Conservation (phyloP, 2,797 vertebrate species). For the Chaetophractus vellerosus region DNA sequence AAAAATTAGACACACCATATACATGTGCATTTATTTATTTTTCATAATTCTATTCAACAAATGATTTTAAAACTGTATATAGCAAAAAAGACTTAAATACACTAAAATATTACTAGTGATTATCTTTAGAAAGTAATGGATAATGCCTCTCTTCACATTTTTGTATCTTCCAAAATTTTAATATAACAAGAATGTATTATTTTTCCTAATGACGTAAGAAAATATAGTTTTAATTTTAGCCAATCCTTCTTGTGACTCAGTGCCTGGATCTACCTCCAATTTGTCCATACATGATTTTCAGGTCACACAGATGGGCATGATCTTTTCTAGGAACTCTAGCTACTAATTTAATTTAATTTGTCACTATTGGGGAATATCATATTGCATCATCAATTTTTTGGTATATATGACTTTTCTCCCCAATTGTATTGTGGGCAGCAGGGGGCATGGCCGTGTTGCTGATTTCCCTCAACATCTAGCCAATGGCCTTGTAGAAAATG, state of each 20-base stretch:
- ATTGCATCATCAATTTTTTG: not conserved
- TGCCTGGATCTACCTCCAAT: not conserved
- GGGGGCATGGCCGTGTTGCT: too few relatives aligned
- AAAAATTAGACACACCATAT: not conserved
- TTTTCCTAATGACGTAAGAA: not conserved
- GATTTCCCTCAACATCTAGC: not conserved
- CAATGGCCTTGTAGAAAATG: not conserved
- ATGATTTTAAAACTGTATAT: not conserved
- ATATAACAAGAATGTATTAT: not conserved
- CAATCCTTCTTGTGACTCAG: too few relatives aligned
- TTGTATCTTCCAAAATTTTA: slow-evolving; percentile 11
- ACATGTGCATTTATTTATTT: not conserved
- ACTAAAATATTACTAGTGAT: not conserved
- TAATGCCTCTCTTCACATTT: not conserved
- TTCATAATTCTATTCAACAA: not conserved
- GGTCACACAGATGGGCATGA: not conserved
- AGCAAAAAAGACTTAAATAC: not conserved
- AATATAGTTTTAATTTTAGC: not conserved
- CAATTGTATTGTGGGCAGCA: not conserved
- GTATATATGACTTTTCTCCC: not conserved
- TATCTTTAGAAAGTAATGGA: not conserved
- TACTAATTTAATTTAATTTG: not conserved
- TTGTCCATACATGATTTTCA: not conserved
- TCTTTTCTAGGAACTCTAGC: not conserved
- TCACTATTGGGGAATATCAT: accelerated